Evolutionary conservation across 1,140 invertebrate species (phyloP).

Genomic region (Aethina tumida): DNA sequence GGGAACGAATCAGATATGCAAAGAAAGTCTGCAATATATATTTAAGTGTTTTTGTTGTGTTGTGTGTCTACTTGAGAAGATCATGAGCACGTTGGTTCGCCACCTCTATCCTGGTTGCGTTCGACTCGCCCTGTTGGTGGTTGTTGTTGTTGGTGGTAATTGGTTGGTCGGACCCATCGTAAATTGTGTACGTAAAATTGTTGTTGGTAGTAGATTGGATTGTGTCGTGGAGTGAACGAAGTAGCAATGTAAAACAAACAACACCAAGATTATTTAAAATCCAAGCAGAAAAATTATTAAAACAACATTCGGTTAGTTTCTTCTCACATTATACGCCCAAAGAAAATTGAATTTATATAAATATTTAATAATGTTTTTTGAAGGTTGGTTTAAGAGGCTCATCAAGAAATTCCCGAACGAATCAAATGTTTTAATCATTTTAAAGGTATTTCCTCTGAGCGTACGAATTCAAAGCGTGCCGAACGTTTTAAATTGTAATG

Average conservation of each 20-base stretch:
- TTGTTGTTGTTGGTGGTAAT: no score
- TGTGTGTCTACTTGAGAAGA: constrained; percentile 62
- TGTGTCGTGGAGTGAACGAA: constrained; percentile 29
- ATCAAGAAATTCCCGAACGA: no score
- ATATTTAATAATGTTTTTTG: no score
- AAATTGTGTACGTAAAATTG: constrained; percentile 8
- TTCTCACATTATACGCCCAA: no score
- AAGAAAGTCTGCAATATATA: constrained; percentile 16
- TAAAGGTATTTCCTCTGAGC: no score
- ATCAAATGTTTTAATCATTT: no score
- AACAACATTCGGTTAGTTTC: no score
- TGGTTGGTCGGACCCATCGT: constrained; percentile 1
- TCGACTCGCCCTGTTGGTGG: constrained; percentile 52
- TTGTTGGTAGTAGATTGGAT: constrained; percentile 18
- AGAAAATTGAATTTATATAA: no score
- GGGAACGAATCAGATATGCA: constrained; percentile 20
- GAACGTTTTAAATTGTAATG: no score
- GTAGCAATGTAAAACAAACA: constrained; percentile 33
- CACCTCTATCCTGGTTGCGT: constrained; percentile 71
- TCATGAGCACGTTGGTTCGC: constrained; percentile 77
- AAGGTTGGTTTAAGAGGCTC: no score
- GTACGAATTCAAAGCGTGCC: no score
- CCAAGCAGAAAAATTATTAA: constrained; percentile 11
- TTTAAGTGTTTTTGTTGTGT: constrained; percentile 26
- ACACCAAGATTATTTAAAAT: constrained; percentile 30